A percentile compares a stretch with the other conserved stretches of the same genome.
These are phyloP conservation scores for Papilio gigon DNA, from an alignment of 2,888 invertebrate genomes.

Conservation along the genomic window DNA sequence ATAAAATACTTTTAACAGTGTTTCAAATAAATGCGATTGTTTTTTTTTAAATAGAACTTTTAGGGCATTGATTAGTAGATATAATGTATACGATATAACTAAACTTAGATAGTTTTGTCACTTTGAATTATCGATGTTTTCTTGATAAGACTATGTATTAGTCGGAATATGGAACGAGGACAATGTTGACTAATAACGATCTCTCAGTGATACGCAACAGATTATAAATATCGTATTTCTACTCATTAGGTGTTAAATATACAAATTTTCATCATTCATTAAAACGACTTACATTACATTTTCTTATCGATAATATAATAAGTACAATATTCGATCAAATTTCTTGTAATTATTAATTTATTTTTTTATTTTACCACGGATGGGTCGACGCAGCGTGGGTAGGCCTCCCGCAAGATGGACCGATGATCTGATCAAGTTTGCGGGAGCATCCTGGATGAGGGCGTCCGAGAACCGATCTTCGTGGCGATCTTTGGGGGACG, in stretches of 20 bases:
- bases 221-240: neutral
- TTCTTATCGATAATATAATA: neutral
- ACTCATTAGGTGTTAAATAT: neutral
- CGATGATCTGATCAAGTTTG: no score
- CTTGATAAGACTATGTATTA: neutral
- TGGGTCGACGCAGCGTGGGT: no score
- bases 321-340: neutral
- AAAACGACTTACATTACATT: neutral
- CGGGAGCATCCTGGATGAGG: no score
- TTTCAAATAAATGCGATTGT: neutral
- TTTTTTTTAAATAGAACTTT: neutral
- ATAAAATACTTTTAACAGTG: no score
- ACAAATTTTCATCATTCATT: neutral
- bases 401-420: no score
- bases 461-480: no score
- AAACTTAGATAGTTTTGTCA: no score
- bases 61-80: neutral
- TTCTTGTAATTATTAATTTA: no score
- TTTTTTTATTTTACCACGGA: no score
- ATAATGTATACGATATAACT: no score
- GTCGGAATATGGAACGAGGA: neutral
- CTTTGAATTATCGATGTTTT: neutral
- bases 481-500: no score
- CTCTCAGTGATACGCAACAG: conserved; percentile 6
- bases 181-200: neutral